Evolutionary conservation across 2,888 invertebrate species (phyloP).

Genomic region (Drosophila parthenogenetica): DNA sequence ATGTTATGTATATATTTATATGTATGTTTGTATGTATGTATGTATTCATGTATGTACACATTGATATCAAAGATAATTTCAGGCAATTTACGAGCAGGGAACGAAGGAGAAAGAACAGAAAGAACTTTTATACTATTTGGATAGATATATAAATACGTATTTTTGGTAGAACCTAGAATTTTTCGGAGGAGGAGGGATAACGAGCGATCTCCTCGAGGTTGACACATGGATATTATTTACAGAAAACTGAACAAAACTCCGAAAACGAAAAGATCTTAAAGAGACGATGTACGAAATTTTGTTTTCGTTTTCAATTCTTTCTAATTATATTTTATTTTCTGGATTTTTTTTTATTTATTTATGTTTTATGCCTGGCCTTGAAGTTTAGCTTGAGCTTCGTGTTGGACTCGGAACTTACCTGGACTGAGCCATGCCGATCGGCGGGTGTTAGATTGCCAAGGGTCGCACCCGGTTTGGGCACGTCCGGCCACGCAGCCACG

Average conservation of each 20-base stretch:
- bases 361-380: constrained; percentile 24
- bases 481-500: constrained; percentile 93
- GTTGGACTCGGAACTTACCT: constrained; percentile 88
- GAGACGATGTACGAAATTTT: constrained; percentile 24
- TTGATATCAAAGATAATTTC: constrained; percentile 27
- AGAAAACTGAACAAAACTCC: constrained; percentile 36
- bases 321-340: not conserved
- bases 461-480: constrained; percentile 91
- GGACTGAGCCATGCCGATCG: constrained; percentile 98
- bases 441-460: constrained; percentile 96
- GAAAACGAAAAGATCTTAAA: constrained; percentile 25
- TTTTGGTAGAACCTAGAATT: constrained; percentile 21
- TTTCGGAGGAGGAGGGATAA: not conserved
- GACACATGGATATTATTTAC: constrained; percentile 38
- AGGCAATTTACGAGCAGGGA: constrained; percentile 45
- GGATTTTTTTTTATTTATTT: not conserved
- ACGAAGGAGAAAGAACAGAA: constrained; percentile 22
- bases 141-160: not conserved
- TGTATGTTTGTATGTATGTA: constrained; percentile 15
- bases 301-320: not conserved
- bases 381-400: constrained; percentile 37
- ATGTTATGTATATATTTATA: constrained; percentile 2
- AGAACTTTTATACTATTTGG: constrained; percentile 25
- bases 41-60: constrained; percentile 25
- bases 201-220: constrained; percentile 18